phyloP scores from a whole-genome alignment of 2,113 vertebrate species.

The Myiagra hebetior region DNA sequence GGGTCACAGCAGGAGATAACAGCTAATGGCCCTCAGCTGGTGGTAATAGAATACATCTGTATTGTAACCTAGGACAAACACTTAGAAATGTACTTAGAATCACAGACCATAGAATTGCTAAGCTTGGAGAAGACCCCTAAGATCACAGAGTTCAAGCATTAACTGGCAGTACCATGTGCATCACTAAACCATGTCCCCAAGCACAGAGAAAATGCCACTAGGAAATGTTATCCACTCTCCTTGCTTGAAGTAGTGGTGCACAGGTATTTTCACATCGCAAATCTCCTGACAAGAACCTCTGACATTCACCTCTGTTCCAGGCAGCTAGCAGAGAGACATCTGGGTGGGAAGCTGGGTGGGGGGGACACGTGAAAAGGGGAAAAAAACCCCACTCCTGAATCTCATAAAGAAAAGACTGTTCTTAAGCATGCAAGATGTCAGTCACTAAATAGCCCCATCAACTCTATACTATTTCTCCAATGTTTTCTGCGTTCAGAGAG shows the following conservation, averaged over 20 bases:
- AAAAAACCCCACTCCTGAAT: background rate
- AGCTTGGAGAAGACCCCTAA: background rate
- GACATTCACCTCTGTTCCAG: background rate
- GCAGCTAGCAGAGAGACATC: background rate
- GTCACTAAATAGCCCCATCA: rapidly evolving
- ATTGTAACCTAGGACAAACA: background rate
- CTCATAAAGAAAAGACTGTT: background rate
- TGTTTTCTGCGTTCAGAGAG: background rate
- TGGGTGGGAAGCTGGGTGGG: rapidly evolving
- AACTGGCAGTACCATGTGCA: background rate
- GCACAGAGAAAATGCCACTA: background rate
- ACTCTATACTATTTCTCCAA: background rate
- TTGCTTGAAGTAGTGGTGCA: background rate
- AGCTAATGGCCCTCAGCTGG: too few species aligned
- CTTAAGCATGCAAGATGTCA: background rate
- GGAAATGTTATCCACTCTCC: background rate
- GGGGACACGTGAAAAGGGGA: background rate
- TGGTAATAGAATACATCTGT: too few species aligned
- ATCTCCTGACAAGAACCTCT: background rate
- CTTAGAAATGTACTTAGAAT: background rate
- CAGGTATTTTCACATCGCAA: background rate
- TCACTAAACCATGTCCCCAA: background rate
- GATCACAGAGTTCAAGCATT: background rate
- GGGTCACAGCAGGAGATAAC: too few species aligned
- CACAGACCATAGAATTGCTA: background rate